phyloP scores from a whole-genome alignment of 2,797 vertebrate species.

The Pseudopleuronectes americanus region DNA sequence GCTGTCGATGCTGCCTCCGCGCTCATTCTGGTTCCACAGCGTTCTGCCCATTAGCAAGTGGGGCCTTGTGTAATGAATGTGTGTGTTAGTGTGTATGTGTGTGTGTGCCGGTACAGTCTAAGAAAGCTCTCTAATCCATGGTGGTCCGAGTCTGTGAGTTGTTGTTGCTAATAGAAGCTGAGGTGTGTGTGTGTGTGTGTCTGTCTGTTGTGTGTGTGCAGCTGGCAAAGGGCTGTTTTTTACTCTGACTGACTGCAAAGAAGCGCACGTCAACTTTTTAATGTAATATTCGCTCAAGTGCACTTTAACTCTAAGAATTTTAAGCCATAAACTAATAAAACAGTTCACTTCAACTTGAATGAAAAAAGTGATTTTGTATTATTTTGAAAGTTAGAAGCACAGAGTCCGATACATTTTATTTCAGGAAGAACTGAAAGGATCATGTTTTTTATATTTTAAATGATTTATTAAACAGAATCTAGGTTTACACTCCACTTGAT shows the following conservation, averaged over 20 bases:
- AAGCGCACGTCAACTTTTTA: slow-evolving; percentile 17
- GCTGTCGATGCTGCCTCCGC: slow-evolving; percentile 76
- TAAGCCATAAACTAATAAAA: slow-evolving; percentile 1
- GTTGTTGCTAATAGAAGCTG: slow-evolving; percentile 32
- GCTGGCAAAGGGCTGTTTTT: slow-evolving; percentile 28
- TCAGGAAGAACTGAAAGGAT: too few relatives aligned
- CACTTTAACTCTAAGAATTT: slow-evolving; percentile 3
- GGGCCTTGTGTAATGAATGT: slow-evolving; percentile 71
- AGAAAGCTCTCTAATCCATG: slow-evolving; percentile 50
- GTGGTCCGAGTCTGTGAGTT: slow-evolving; percentile 41
- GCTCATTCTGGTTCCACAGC: slow-evolving; percentile 73
- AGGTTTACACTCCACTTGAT: neutral
- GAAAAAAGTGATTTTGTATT: neutral
- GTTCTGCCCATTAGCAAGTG: slow-evolving; percentile 70
- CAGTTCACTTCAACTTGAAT: neutral
- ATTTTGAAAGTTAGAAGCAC: neutral
- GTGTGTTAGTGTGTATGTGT: slow-evolving; percentile 36
- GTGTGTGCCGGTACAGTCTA: slow-evolving; percentile 28
- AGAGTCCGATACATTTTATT: too few relatives aligned
- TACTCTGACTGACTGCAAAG: slow-evolving; percentile 35
- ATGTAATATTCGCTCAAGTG: slow-evolving; percentile 1
- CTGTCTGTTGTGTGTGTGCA: neutral
- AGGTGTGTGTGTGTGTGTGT: slow-evolving; percentile 26
- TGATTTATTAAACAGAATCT: neutral
- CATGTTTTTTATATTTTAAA: neutral